phyloP scores from a whole-genome alignment of 2,797 vertebrate genomes.

The Leptodactylus fallax region DNA sequence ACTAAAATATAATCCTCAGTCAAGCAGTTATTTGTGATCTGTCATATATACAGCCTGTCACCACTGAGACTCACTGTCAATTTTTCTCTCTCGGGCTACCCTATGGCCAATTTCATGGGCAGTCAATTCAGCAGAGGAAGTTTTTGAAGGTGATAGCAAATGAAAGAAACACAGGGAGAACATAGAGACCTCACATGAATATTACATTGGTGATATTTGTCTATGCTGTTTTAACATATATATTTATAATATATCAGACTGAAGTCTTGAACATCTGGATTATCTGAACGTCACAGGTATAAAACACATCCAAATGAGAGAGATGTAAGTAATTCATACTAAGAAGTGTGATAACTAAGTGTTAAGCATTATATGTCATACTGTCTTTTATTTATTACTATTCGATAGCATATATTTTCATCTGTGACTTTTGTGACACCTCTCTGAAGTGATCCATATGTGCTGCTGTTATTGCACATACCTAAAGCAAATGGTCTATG shows the following conservation, averaged over 20 bases:
- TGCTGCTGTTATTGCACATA: constrained; percentile 11
- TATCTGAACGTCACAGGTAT: not conserved
- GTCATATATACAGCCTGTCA: not conserved
- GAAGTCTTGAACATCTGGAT: too few species aligned
- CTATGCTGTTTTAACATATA: too few species aligned
- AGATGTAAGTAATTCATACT: not conserved
- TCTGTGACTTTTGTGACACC: not conserved
- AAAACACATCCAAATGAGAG: not conserved
- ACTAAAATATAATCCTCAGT: not conserved
- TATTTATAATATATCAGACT: too few species aligned
- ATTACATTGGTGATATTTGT: too few species aligned
- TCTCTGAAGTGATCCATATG: constrained; percentile 4
- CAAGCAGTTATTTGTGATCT: too few species aligned
- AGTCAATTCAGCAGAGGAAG: not conserved
- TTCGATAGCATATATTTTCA: not conserved
- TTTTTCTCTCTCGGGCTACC: not conserved
- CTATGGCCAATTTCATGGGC: not conserved
- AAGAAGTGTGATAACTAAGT: not conserved
- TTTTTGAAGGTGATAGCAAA: not conserved
- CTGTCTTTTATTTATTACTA: not conserved
- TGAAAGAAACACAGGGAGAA: not conserved
- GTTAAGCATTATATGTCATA: too few species aligned
- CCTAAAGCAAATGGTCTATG: not conserved
- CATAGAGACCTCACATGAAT: not conserved
- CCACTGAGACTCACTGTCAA: not conserved